phyloP scores from a whole-genome alignment of 1,140 invertebrate genomes.

The Penaeus japonicus region DNA sequence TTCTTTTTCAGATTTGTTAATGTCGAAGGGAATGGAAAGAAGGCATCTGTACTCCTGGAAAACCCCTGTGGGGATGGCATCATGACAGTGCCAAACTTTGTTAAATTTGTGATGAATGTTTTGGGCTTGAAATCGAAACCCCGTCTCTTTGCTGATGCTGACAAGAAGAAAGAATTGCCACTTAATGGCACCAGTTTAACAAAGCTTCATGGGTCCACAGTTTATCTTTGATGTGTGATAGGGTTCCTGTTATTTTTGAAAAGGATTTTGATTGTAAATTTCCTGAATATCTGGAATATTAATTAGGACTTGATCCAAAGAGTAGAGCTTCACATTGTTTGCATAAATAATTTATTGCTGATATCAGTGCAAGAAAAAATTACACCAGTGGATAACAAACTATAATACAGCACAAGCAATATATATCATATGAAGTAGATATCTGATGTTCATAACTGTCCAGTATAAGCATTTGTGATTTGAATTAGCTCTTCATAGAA shows the following conservation, averaged over 20 bases:
- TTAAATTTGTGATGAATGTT: conserved; percentile 19
- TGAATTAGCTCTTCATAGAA: no score
- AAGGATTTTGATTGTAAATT: no score
- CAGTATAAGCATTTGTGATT: no score
- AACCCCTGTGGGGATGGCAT: conserved; percentile 72
- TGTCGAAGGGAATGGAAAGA: conserved; percentile 68
- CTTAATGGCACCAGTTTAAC: conserved; percentile 33
- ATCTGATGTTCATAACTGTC: no score
- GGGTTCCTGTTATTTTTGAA: neutral
- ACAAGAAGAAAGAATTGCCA: conserved; percentile 15
- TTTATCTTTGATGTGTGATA: conserved; percentile 19
- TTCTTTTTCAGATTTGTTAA: conserved; percentile 76
- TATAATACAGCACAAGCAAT: no score
- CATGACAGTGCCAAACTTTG: conserved; percentile 18
- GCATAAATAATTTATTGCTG: no score
- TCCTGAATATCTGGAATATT: no score
- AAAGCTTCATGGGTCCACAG: conserved; percentile 11
- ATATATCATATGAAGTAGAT: no score
- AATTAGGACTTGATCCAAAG: no score
- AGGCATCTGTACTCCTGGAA: conserved; percentile 75
- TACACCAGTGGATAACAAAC: no score
- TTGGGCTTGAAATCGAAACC: neutral
- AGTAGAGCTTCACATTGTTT: no score
- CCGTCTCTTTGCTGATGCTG: conserved; percentile 21
- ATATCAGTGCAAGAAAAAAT: no score